These are phyloP conservation scores for Drosophila pruinosa DNA, from an alignment of 1,140 invertebrate genomes.

Conservation along the genomic window DNA sequence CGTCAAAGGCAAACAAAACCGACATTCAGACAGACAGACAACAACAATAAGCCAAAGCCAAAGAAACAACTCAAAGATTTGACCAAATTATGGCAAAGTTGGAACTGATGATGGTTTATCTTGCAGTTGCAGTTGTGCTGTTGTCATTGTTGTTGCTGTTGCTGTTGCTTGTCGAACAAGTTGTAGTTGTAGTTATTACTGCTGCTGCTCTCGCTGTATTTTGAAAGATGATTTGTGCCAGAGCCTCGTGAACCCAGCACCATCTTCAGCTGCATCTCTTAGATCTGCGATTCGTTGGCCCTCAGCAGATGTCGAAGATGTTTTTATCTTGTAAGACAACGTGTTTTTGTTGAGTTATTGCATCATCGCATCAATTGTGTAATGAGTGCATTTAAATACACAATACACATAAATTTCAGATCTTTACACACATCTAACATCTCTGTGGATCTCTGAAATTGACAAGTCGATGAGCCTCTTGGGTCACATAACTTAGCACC, in stretches of 20 bases:
- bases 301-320: constrained; percentile 15
- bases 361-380: constrained; percentile 57
- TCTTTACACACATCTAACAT: neutral
- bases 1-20: constrained; percentile 39
- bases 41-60: constrained; percentile 1
- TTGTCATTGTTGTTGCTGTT: constrained; percentile 23
- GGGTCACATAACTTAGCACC: too few species aligned
- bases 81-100: constrained; percentile 68
- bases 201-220: constrained; percentile 21
- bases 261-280: constrained; percentile 2
- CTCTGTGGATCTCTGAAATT: too few species aligned
- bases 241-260: constrained; percentile 60
- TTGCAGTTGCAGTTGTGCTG: constrained; percentile 35
- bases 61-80: constrained; percentile 33
- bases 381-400: constrained; percentile 49
- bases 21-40: neutral
- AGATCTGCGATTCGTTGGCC: constrained; percentile 12
- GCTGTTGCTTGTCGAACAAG: neutral
- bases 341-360: constrained; percentile 35
- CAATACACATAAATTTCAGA: too few species aligned
- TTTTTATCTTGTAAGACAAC: constrained; percentile 22
- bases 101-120: constrained; percentile 17
- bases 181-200: constrained; percentile 18
- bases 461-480: too few species aligned
- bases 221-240: constrained; percentile 61